Base-by-base conservation (phyloP, 2,888 invertebrate genomes). In the Clanis bilineata region DNA sequence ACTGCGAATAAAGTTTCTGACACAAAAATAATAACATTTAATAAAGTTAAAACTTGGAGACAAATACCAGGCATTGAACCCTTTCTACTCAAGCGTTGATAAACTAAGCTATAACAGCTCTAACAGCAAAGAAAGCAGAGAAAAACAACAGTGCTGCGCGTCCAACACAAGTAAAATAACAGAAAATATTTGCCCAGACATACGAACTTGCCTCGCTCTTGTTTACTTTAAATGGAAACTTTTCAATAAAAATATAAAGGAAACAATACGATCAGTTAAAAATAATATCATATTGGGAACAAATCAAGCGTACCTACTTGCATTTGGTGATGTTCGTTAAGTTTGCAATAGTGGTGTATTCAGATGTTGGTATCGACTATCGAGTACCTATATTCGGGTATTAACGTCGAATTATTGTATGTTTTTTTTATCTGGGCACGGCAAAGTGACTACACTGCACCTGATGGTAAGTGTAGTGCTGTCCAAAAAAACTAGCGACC, bases 271-370 rank as follows among this genome's bases (percentile, higher is more conserved):
- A 69, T 65, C 67, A 67, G 66, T 71, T 64, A 64, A 67, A 71
- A 68, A 61, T 65, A 67, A 66, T 63, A 66, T 61, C 61, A 45
- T 28, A 60, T 45, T 64, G 38, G 38, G 56, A 21, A 56, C 45
- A 64, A 68, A 70, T 71, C 66, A 69, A 67, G 58, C 64, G 62
- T 66, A 65, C 62, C n/a, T n/a, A n/a, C 65, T 66, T 69, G 47
- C 68, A 64, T 68, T 61, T 70, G 70, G 69, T 70, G 77, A 69
- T 73, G 72, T 79, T 77, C 74, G 73, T 79, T 80, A 74, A 74
- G 69, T 73, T 73, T 62, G 10, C 62, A 62, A 38, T 51, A 58
- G 58, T 51, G 58, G 5, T 39, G 51, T 51, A 18, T 21, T 51
- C 51, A 18, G 44, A 21, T 15, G 41, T 32, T 32, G 41, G 15